A percentile compares a stretch with the other conserved stretches of the same genome.
These are phyloP conservation scores for Kradibia gibbosae DNA, from an alignment of 1,140 invertebrate species.

Conservation along the genomic window DNA sequence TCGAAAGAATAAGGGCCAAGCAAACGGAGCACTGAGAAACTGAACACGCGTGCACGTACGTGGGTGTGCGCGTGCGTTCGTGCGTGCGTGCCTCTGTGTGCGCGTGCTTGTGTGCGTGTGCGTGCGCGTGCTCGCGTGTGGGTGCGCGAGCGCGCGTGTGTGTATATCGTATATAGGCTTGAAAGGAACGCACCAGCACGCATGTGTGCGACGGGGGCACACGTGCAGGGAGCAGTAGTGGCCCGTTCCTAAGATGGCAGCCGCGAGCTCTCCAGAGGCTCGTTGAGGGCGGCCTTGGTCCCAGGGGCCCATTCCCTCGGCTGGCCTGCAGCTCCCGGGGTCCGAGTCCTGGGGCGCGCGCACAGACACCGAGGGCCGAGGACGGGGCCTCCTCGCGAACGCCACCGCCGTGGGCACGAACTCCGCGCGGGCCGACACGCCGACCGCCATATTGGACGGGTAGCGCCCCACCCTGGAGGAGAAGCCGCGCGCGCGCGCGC, in stretches of 20 bases:
- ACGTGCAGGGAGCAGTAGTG: slow-evolving; percentile 20
- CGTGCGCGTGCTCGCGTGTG: too few species aligned
- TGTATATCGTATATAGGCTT: too few species aligned
- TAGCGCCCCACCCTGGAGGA: slow-evolving; percentile 29
- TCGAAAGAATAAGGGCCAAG: neutral
- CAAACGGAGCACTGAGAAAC: slow-evolving; percentile 27
- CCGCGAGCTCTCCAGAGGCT: neutral
- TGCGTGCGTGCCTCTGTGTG: too few species aligned
- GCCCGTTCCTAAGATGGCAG: slow-evolving; percentile 38
- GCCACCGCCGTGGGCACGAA: neutral
- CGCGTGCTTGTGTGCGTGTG: too few species aligned
- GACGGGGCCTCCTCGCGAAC: neutral
- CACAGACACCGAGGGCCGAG: neutral
- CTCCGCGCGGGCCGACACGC: slow-evolving; percentile 11
- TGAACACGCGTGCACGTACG: slow-evolving; percentile 28
- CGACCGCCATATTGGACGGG: slow-evolving; percentile 48
- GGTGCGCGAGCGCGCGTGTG: too few species aligned
- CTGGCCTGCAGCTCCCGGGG: neutral
- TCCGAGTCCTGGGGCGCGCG: neutral
- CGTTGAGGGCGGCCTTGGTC: neutral
- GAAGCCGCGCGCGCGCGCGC: slow-evolving; percentile 54
- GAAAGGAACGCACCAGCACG: slow-evolving; percentile 45
- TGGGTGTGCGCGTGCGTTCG: too few species aligned
- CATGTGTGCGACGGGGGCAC: slow-evolving; percentile 37
- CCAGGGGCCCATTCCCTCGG: neutral